phyloP scores from a whole-genome alignment of 2,113 vertebrate genomes.

The Progne subis region DNA sequence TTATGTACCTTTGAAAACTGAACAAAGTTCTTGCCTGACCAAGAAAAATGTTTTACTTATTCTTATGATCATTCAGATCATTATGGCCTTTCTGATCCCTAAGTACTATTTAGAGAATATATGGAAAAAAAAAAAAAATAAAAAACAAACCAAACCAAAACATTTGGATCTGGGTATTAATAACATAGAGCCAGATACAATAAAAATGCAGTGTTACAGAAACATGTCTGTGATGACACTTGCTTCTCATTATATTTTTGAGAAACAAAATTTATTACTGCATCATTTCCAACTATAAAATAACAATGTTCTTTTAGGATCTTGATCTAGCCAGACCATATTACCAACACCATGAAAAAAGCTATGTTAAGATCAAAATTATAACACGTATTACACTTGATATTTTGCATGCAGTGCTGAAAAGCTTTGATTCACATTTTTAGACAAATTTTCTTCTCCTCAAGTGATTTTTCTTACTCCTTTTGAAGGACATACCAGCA shows the following conservation, averaged over 20 bases:
- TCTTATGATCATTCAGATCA: neutral
- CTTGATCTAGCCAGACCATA: neutral
- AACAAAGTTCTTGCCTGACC: neutral
- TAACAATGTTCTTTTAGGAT: neutral
- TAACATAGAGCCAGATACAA: neutral
- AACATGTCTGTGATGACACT: neutral
- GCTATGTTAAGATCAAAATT: neutral
- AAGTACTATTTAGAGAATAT: neutral
- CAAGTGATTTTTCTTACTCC: conserved; percentile 52
- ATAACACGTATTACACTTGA: neutral
- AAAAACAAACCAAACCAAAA: neutral
- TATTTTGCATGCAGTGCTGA: conserved; percentile 45
- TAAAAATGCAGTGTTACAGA: neutral
- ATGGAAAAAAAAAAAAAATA: fast-evolving
- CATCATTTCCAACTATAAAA: neutral
- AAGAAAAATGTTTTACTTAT: neutral
- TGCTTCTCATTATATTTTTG: conserved; percentile 9
- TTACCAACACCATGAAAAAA: neutral
- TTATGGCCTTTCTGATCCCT: neutral
- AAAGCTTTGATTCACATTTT: conserved; percentile 53
- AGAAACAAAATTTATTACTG: conserved; percentile 3
- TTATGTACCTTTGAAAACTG: neutral
- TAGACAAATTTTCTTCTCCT: conserved; percentile 32
- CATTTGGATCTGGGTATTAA: neutral
- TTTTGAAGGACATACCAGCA: conserved; percentile 62